Evolutionary conservation across 1,140 invertebrate species (phyloP), one percentile per base, ranked within the genome.

Genomic region (Manduca sexta): DNA sequence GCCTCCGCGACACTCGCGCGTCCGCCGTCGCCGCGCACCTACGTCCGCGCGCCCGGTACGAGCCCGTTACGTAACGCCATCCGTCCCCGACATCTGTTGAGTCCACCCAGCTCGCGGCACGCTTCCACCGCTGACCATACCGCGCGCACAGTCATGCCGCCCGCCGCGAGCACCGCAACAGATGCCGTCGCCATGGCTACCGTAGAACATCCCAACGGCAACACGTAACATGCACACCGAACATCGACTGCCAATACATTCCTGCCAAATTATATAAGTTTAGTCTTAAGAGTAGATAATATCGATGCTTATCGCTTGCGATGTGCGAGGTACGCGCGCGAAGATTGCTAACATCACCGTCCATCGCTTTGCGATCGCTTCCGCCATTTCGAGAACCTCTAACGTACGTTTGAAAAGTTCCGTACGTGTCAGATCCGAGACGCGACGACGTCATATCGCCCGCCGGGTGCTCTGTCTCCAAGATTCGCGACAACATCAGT

Each of bases 401-500:
- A 14, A n/a, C 17, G 38, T 18, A 45, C 31, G 30, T 34, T 45
- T 34, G 15, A 34, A 45, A 34, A 16, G 31, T 35, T 45, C 31
- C 43, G 43, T 35, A 10, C 43, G 31, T 45, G 35, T 45, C 30
- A 50, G 53, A 50, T 50, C 37, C 31, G 38, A 31, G 38, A 37
- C 42, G 26, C 29, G 49, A 40, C 42, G 31, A 35, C 44, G 38
- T 41, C 42, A 34, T 64, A 68, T 60, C 63, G 63, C 60, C 60
- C 57, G 64, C 48, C 45, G 59, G 55, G 56, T 53, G 37, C 43
- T 35, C 57, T 43, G 52, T 63, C 50, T 44, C 45, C 80, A 84
- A 84, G 63, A 84, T 84, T 84, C 80, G 80, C 62, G 80, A 84
- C 49, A 81, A 81, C 56, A 72, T 84, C 60, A 79, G 74, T 49